Evolutionary conservation across 2,797 vertebrate genomes (phyloP), one percentile per base, ranked within the genome.

Genomic region (Siniperca undulata): DNA sequence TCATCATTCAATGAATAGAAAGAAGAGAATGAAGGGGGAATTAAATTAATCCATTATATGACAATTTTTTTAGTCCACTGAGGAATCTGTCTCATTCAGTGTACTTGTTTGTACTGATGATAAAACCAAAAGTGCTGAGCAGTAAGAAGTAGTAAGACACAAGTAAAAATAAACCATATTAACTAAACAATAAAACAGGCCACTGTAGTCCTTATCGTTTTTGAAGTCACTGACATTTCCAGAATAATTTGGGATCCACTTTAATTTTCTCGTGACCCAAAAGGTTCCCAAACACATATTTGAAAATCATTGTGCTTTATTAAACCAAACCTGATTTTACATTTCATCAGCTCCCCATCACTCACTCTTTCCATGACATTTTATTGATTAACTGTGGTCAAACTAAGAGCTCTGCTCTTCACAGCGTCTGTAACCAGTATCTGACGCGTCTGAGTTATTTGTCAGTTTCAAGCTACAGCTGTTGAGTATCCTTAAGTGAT

Each of bases 341-440:
- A 59, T 55, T 70, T 80, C 30, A 61, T 75, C 34, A 56, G 2
- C 53, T 78, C 3, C 0, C 40, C 44, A 46, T 60, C 46, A 19
- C 67, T 55, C 64, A 53, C 27, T 24, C 36, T 58, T 19, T 78
- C 19, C n/a, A 3, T 80, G 56, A 69, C 67, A 70, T 68, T 52
- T 81, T 50, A 30, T 73, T 84, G 27, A 77, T 74, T 79, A 84
- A 74, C 55, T 74, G 27, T 55, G 50, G 24, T 48, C 75, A 70
- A 52, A 77, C 50, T 50, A 65, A 62, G 34, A 76, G 40, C 13
- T 22, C 53, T 34, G 48, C 50, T 84, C 66, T 68, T 66, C 69
- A 76, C 59, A 62, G 27, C 52, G 53, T 76, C 75, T 44, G 27
- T 62, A 46, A 58, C 55, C 40, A 74, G 68, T 58, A 69, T 77